These are phyloP conservation scores for Chloebia gouldiae DNA, from an alignment of 2,113 vertebrate species.

Conservation along the genomic window DNA sequence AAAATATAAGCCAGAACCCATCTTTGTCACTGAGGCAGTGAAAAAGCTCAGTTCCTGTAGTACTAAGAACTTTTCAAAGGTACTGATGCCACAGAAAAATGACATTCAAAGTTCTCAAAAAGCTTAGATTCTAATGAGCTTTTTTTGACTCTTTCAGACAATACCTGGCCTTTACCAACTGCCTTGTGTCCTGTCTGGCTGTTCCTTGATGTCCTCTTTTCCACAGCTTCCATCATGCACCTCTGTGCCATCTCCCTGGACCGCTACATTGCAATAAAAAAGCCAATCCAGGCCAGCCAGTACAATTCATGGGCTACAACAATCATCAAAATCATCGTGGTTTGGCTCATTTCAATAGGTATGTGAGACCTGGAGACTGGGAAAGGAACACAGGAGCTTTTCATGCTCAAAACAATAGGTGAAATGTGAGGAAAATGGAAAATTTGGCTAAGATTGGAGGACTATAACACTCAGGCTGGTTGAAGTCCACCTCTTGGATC, in stretches of 20 bases:
- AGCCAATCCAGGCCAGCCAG: constrained; percentile 95
- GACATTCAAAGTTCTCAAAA: not conserved
- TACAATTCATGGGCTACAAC: constrained; percentile 93
- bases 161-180: constrained; percentile 89
- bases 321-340: constrained; percentile 89
- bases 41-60: not conserved
- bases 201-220: constrained; percentile 98
- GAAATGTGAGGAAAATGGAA: not conserved
- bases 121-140: not conserved
- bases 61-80: not conserved
- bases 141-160: constrained; percentile 81
- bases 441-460: not conserved
- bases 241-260: constrained; percentile 98
- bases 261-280: constrained; percentile 97
- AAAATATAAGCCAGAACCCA: not conserved
- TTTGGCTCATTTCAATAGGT: constrained; percentile 98
- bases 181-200: constrained; percentile 93
- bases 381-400: not conserved
- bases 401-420: not conserved
- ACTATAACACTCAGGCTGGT: not conserved
- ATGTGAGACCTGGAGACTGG: constrained; percentile 36
- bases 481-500: not conserved
- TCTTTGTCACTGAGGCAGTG: not conserved
- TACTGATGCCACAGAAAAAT: not conserved
- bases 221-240: constrained; percentile 98